Evolutionary conservation across 2,113 vertebrate genomes (phyloP).

Genomic region (Pongo pygmaeus): DNA sequence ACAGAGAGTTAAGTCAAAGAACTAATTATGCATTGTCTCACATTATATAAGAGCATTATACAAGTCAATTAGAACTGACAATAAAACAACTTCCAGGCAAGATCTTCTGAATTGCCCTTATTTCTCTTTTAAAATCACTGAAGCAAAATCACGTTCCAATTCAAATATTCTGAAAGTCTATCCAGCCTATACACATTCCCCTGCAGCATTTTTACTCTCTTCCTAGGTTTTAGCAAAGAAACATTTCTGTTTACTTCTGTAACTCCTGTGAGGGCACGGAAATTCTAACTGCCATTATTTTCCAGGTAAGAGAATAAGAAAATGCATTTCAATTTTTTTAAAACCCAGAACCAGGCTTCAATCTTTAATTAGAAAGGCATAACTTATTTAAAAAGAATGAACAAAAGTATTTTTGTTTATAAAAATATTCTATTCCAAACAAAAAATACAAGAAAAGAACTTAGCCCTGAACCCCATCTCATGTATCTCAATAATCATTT

Average conservation of each 20-base stretch:
- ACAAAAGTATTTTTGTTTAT: not conserved
- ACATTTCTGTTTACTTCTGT: not conserved
- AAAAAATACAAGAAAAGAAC: not conserved
- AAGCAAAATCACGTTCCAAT: not conserved
- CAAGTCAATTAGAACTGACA: constrained; percentile 28
- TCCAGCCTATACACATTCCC: not conserved
- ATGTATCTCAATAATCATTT: not conserved
- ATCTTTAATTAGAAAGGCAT: not conserved
- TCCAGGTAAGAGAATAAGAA: not conserved
- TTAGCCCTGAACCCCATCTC: not conserved
- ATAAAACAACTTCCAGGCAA: constrained; percentile 28
- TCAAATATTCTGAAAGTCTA: constrained; percentile 14
- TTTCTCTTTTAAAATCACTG: constrained; percentile 34
- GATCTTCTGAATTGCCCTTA: constrained; percentile 33
- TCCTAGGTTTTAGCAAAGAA: not conserved
- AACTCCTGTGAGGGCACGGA: constrained; percentile 14
- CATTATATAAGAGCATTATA: not conserved
- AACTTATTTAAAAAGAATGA: not conserved
- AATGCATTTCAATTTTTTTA: not conserved
- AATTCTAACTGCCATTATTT: constrained; percentile 14
- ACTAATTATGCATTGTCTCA: not conserved
- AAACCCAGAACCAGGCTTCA: not conserved
- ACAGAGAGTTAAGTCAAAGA: constrained; percentile 32
- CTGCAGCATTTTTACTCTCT: not conserved
- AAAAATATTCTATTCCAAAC: not conserved